phyloP scores from a whole-genome alignment of 2,888 invertebrate genomes.

The Apotomis betuletana region DNA sequence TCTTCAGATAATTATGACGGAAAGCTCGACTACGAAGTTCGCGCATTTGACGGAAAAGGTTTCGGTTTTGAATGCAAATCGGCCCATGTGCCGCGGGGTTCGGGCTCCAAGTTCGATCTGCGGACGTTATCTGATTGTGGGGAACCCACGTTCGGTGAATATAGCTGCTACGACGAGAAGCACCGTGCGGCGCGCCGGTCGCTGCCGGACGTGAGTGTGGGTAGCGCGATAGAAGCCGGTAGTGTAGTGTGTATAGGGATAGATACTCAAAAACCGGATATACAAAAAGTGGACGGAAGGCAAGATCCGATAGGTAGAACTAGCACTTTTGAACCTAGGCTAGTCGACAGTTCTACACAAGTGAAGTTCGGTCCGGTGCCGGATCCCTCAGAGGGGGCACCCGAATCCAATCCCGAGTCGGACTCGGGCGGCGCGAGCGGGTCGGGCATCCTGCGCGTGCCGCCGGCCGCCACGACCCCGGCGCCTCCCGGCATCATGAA shows the following conservation, averaged over 20 bases:
- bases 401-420: conserved; percentile 72
- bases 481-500: conserved; percentile 91
- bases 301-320: conserved; percentile 71
- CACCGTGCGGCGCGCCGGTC: conserved; percentile 83
- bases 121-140: conserved; percentile 81
- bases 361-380: conserved; percentile 76
- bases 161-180: conserved; percentile 86
- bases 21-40: conserved; percentile 81
- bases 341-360: conserved; percentile 79
- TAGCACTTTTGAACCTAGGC: conserved; percentile 79
- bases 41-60: conserved; percentile 81
- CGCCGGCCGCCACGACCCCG: conserved; percentile 75
- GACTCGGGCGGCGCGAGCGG: conserved; percentile 73
- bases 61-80: conserved; percentile 84
- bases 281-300: conserved; percentile 75
- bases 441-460: conserved; percentile 78
- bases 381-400: conserved; percentile 72
- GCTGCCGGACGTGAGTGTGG: conserved; percentile 84
- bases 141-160: conserved; percentile 85
- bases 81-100: conserved; percentile 78
- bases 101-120: conserved; percentile 76
- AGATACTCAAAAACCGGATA: conserved; percentile 80
- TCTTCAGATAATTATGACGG: conserved; percentile 85
- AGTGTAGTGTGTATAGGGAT: conserved; percentile 79
- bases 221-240: conserved; percentile 84